Evolutionary conservation across 1,140 invertebrate species (phyloP), one percentile per base, ranked within the genome.

Genomic region (Bombus cullumanus): DNA sequence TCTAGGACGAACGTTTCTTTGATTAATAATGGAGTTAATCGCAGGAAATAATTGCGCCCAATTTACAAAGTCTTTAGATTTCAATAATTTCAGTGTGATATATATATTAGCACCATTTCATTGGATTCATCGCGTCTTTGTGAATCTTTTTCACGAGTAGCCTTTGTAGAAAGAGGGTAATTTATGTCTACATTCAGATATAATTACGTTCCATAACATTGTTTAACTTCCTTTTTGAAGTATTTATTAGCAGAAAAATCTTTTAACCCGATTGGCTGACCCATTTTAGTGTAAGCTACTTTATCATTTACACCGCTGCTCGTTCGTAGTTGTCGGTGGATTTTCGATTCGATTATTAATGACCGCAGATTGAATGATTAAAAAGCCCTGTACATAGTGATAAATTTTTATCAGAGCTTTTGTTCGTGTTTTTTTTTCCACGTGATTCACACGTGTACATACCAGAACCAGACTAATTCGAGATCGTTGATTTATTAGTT

Each of bases 161-260:
- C 41, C 66, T 82, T 43, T 34, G 41, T 41, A 10, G 62, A 12
- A 34, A 75, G 13, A 28, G 74, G n/a, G 6, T 74, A 75, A 86
- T 86, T 53, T 43, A 6, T 43, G 31, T 80, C 83, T 72, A 85
- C 34, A 71, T 69, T 13, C 39, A 18, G 15, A 62, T 64, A 37
- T 71, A 76, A 86, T 86, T 82, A 43, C 39, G 66, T 76, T 76
- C 62, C 22, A 82, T 64, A 39, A 73, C 71, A 53, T 85, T 80
- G 66, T 66, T 57, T 64, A 59, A 81, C 71, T 62, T 75, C 64
- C 59, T 81, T 64, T 31, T 59, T 28, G 28, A 41, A 39, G n/a
- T 53, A 77, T 83, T 41, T 64, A 43, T 43, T 64, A 37, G 43
- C n/a, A 41, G 75, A 41, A 64, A 84, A 73, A 78, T 83, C 53